These are phyloP conservation scores for Spilarctia lutea DNA, from an alignment of 2,888 invertebrate species.

Conservation along the genomic window DNA sequence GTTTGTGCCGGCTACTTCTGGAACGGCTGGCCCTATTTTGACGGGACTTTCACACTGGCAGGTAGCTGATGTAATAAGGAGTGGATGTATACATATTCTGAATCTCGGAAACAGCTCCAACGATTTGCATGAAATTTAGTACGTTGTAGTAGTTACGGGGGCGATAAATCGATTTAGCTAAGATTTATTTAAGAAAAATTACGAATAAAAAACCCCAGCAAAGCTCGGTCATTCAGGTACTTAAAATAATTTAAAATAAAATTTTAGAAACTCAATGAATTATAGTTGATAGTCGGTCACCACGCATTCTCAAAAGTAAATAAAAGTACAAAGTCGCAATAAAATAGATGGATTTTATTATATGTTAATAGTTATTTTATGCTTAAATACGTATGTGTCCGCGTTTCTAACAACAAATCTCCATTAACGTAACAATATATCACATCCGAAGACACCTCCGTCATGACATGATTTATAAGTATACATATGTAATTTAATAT, in stretches of 20 bases:
- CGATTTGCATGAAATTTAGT: no score
- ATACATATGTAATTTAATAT: neutral
- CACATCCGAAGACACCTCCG: neutral
- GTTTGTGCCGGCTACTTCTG: no score
- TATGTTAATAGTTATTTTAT: neutral
- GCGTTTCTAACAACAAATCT: neutral
- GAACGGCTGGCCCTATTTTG: no score
- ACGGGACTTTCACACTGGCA: no score
- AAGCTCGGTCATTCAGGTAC: no score
- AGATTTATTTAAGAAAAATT: no score
- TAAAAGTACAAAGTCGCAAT: neutral
- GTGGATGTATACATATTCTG: no score
- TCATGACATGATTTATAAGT: neutral
- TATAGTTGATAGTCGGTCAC: neutral
- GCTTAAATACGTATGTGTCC: neutral
- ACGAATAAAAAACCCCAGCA: no score
- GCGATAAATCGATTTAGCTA: no score
- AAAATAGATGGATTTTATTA: neutral
- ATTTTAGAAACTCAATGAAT: neutral
- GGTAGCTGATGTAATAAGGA: no score
- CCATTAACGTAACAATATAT: constrained; percentile 2
- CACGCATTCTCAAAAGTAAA: neutral
- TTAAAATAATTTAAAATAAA: neutral
- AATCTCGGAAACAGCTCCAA: no score
- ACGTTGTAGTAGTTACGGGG: no score